Evolutionary conservation across 2,888 invertebrate genomes (phyloP), one percentile per base, ranked within the genome.

Genomic region (Eupelmus urozonus): DNA sequence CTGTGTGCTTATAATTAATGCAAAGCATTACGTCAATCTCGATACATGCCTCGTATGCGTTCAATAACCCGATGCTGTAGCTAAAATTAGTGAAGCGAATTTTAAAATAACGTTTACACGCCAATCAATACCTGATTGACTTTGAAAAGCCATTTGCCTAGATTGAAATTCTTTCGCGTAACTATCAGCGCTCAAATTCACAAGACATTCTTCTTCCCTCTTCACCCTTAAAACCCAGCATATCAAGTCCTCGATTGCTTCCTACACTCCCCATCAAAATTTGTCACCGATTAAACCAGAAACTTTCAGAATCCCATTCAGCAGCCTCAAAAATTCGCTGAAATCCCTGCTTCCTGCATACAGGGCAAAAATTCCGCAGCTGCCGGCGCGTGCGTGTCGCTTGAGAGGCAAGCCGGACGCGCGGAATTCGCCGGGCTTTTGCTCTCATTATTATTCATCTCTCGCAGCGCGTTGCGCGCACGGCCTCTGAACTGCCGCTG

Each of bases 381-480:
- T 45, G 7, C 45, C 16, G n/a, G n/a, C n/a, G n/a, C n/a, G n/a
- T n/a, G n/a, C n/a, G n/a, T n/a, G n/a, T 16, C 40, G 23, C 18
- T 23, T 3, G 34, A 23, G 42, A 42, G 16, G 40, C 63, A 59
- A 57, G 63, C n/a, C n/a, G n/a, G n/a, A n/a, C n/a, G 69, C 63
- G 76, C 70, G 74, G 62, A 74, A 65, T 74, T 65, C 65, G 34
- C 34, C 34, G 18, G 49, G n/a, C 23, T 45, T 51, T 18, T 62
- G 65, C 66, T 59, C 83, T 84, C 85, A 85, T 85, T 85, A 85
- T 84, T 84, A 85, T 85, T 85, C 85, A 83, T 83, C 82, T 82
- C 84, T n/a, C n/a, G n/a, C n/a, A 80, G 81, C 79, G 78, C n/a
- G n/a, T n/a, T n/a, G n/a, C n/a, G n/a, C n/a, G n/a, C 80, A 78